Base-by-base conservation (phyloP, 1,140 invertebrate genomes). In the Caenorhabditis tropicalis region DNA sequence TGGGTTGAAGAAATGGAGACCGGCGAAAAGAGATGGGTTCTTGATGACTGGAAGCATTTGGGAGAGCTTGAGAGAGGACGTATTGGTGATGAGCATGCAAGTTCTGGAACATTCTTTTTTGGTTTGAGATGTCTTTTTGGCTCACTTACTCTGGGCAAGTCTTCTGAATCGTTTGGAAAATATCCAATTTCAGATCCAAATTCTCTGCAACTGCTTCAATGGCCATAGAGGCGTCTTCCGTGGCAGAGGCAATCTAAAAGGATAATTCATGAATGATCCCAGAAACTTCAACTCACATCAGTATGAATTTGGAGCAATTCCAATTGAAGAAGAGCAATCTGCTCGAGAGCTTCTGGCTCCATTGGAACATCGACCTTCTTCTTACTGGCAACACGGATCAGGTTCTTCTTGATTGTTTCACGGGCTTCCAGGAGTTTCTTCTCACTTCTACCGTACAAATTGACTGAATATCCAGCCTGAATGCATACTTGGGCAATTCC, bases 1-100 rank as follows among this genome's bases (percentile, higher is more conserved):
- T 15, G 96, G 96, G 92, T 96, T 96, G 92, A 97, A 97, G 92
- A 96, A 97, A 92, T 97, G 96, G 15, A 96, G 92, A 0, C 65
- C 65, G 24, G 65, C 65, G 65, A 74, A 74, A 3, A 74, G 65
- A 43, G 65, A 31, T 12, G 65, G 65, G 24, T 74, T 74, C n/a
- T 74, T 39, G 36, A 74, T 74, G n/a, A 74, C 65, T 43, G 65
- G 65, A 10, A 43, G n/a, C 65, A 74, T 74, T 74, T 74, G 65
- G n/a, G 65, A 74, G 21, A 74, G 65, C 15, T 74, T 74, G 6
- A 74, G 36, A 21, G 65, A 74, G 1, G 65, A 74, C 12, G 65
- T 74, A 21, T 74, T 74, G 12, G 65, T 74, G 36, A 74, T 74
- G 15, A 74, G 65, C 65, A 74, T 80, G 46, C 88, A 88, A 49